Evolutionary conservation across 2,888 invertebrate species (phyloP).

Genomic region (Aproaerema taeniolella): DNA sequence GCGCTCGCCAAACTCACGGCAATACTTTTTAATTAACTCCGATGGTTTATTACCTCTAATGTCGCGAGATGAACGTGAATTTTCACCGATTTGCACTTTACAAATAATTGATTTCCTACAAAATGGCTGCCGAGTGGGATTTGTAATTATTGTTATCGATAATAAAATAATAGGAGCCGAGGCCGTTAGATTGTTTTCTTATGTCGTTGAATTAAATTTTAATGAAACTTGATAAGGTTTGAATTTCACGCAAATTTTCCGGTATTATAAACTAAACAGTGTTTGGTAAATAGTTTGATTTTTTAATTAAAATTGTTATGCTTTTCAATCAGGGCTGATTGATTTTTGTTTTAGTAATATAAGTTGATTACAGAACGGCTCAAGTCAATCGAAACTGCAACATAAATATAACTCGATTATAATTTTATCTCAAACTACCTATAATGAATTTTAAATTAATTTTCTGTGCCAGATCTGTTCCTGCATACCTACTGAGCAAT

Average conservation of each 20-base stretch:
- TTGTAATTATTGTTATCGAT: conserved; percentile 46
- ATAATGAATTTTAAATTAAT: not conserved
- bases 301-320: conserved; percentile 67
- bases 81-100: conserved; percentile 44
- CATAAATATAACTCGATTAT: conserved; percentile 3
- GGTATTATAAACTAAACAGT: conserved; percentile 67
- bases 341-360: conserved; percentile 50
- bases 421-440: not conserved
- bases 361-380: conserved; percentile 16
- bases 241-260: conserved; percentile 71
- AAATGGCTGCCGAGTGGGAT: conserved; percentile 30
- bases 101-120: conserved; percentile 40
- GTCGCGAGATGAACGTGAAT: conserved; percentile 51
- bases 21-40: conserved; percentile 72
- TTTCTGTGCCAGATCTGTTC: not conserved
- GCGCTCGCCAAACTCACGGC: conserved; percentile 38
- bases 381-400: conserved; percentile 10
- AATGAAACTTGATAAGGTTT: conserved; percentile 63
- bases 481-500: not conserved
- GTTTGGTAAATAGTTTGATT: conserved; percentile 72
- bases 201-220: conserved; percentile 51
- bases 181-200: conserved; percentile 29
- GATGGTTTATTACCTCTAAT: conserved; percentile 76
- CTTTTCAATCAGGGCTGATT: conserved; percentile 42
- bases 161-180: conserved; percentile 45